Evolutionary conservation across 2,888 invertebrate genomes (phyloP), one percentile per base, ranked within the genome.

Genomic region (Micoletzkya japonica): DNA sequence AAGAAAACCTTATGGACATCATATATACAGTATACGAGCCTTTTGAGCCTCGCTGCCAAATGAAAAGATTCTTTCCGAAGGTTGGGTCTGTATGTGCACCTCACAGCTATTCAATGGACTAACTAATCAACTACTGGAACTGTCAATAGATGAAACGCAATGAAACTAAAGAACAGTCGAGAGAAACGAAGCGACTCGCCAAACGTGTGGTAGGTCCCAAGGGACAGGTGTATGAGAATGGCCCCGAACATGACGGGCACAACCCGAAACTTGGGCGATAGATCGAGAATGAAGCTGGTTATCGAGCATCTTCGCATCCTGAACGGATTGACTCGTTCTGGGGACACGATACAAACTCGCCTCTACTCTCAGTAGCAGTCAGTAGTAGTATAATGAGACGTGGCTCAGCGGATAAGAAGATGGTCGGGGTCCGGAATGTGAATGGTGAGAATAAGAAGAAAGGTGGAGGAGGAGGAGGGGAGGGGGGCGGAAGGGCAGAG

Each of bases 191-290:
- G 32, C 34, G 4, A 24, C 71, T 30, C 36, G 78, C 81, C 84
- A 70, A 84, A 84, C 10, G 84, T 84, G 70, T 84, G 84, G 77
- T 84, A 84, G 10, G 84, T 84, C 30, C 84, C 84, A 28, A 84
- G 75, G 20, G 83, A 81, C n/a, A 84, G 72, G 61, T 84, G 84
- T 37, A 84, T 85, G 28, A 82, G 77, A 28, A 84, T 80, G 7
- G 84, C 84, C 17, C 84, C 84, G 59, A 75, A 73, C 39, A 84
- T 73, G 37, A 84, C 82, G 17, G 85, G 71, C 54, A 75, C 72
- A 52, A 80, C 70, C 49, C 80, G 73, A 28, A 73, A 68, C 32
- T 72, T 71, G 37, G 77, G 76, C 26, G 74, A 66, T 4, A 77
- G 61, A 32, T 67, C 66, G 68, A 77, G 77, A 30, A 80, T 76